Evolutionary conservation across 2,888 invertebrate genomes (phyloP).

Genomic region (Theristus sp.): DNA sequence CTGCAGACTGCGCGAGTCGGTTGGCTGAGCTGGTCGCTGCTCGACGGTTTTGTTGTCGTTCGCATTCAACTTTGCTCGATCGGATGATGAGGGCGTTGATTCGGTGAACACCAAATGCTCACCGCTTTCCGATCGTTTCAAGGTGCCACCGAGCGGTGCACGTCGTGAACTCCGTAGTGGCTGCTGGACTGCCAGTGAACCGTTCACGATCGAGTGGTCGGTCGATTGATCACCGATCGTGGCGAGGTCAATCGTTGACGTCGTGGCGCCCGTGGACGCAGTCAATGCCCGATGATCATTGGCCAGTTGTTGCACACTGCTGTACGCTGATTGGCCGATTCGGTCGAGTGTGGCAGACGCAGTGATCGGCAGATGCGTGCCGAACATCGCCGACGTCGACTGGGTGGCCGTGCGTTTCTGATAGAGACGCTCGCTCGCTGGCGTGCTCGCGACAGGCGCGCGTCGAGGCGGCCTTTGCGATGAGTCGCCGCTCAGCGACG

Average conservation of each 20-base stretch:
- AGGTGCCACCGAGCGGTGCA: background rate
- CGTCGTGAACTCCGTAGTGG: slow-evolving; percentile 55
- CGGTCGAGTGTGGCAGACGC: background rate
- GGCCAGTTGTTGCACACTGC: too few species aligned
- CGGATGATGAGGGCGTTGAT: background rate
- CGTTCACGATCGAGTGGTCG: too few species aligned
- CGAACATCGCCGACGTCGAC: background rate
- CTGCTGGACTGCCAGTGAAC: too few species aligned
- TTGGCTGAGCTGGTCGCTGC: too few species aligned
- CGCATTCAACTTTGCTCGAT: too few species aligned
- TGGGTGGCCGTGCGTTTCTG: background rate
- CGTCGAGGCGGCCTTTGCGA: background rate
- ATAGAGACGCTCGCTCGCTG: too few species aligned
- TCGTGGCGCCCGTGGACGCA: too few species aligned
- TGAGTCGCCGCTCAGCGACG: background rate
- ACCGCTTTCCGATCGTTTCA: slow-evolving; percentile 7
- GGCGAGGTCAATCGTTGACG: background rate
- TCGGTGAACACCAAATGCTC: slow-evolving; percentile 3
- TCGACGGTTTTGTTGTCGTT: too few species aligned
- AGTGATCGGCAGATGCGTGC: background rate
- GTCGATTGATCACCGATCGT: too few species aligned
- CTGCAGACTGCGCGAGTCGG: too few species aligned
- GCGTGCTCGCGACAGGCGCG: background rate
- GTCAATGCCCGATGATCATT: too few species aligned
- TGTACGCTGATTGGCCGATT: background rate